Base-by-base conservation (phyloP, 2,888 invertebrate genomes). In the Yponomeuta cagnagella region DNA sequence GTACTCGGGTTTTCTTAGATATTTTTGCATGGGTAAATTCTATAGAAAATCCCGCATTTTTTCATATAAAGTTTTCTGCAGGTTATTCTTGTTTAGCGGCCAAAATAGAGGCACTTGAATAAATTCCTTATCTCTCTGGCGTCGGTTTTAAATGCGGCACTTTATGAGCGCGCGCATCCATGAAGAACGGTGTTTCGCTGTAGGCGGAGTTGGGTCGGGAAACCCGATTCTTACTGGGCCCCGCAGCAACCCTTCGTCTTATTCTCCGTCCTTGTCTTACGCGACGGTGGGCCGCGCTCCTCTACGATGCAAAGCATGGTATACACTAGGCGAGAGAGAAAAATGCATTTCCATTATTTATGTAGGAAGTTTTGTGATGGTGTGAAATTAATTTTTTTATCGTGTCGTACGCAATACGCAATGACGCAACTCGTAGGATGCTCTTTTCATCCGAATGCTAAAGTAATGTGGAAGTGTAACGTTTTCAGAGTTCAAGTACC, bases 231-330 rank as follows among this genome's bases (percentile, higher is more conserved):
- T 90, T 89, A 82, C 74, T 80, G 78, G 82, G 92, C 92, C 92
- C 92, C 92, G 77, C 86, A 91, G 90, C 92, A 92, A 92, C 93
- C 93, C 93, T 93, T 93, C 93, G 92, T 93, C 92, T 93, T 93
- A 90, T 92, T 90, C 90, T 87, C 91, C 83, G 82, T 93, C 93
- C 91, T 87, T 90, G 90, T 93, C 92, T 92, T 92, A 81, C 91
- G 83, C 92, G 90, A 89, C 89, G 86, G 86, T 87, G 85, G 89
- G 84, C 88, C 87, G 87, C 82, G 78, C 90, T 90, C 82, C 88
- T 91, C 92, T 92, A 86, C 79, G 74, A 70, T 72, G 10, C 76
- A 78, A 82, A 76, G 80, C 43, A 74, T 66, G 80, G 74, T 71
- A 69, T 78, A 79, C 82, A 83, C 74, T 75, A 12, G 6, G 43